These are phyloP conservation scores for Teleogryllus occipitalis DNA, from an alignment of 1,140 invertebrate species.

Conservation along the genomic window DNA sequence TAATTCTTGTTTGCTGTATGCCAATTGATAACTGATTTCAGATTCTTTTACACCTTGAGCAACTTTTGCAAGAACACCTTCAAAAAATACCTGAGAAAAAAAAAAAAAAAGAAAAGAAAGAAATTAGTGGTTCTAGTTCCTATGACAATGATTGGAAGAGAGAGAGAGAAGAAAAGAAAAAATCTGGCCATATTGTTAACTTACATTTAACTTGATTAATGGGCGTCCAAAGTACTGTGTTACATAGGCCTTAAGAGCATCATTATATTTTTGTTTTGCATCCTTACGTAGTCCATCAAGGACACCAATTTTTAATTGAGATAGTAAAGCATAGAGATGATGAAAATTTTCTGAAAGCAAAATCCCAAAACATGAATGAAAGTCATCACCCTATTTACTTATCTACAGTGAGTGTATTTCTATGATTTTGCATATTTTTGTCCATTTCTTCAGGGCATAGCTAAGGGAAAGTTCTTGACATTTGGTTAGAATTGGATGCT, in stretches of 20 bases:
- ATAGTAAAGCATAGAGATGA: slow-evolving; percentile 79
- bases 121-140: neutral
- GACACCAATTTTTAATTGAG: slow-evolving; percentile 83
- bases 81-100: slow-evolving; percentile 77
- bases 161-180: neutral
- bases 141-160: neutral
- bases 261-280: slow-evolving; percentile 83
- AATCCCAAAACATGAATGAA: too few species aligned
- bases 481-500: too few species aligned
- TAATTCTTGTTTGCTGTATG: slow-evolving; percentile 94
- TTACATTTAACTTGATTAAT: slow-evolving; percentile 89
- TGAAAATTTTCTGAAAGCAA: slow-evolving; percentile 82
- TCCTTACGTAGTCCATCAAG: slow-evolving; percentile 84
- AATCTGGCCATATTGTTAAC: slow-evolving; percentile 36
- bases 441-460: too few species aligned
- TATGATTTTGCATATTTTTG: too few species aligned
- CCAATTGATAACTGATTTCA: slow-evolving; percentile 96
- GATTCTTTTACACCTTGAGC: slow-evolving; percentile 90
- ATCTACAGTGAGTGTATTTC: too few species aligned
- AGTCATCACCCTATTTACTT: too few species aligned
- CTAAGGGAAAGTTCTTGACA: too few species aligned
- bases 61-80: slow-evolving; percentile 85
- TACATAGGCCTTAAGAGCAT: slow-evolving; percentile 85
- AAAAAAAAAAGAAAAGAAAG: neutral
- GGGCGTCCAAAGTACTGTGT: slow-evolving; percentile 91